These are phyloP conservation scores for Lethenteron reissneri DNA, from an alignment of 2,113 vertebrate genomes.

Conservation along the genomic window DNA sequence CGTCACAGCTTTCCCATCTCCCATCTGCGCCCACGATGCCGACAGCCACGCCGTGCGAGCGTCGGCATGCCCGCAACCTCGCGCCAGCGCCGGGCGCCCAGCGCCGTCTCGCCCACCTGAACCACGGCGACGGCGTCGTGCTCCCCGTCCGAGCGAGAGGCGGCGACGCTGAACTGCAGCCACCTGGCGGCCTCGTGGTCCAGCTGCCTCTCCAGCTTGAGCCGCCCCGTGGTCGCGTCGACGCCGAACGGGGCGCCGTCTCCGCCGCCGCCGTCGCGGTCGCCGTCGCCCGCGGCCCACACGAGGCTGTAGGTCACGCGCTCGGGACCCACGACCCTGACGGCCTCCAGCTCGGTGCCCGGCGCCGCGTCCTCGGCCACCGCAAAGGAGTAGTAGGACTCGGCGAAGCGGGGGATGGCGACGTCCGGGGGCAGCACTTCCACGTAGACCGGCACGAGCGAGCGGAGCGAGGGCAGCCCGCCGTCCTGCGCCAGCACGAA, in stretches of 20 bases:
- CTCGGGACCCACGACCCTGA: constrained; percentile 35
- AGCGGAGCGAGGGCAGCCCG: constrained; percentile 52
- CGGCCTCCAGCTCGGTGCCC: constrained; percentile 46
- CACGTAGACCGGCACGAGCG: constrained; percentile 72
- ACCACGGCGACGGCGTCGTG: too few species aligned
- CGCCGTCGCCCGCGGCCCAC: constrained; percentile 33
- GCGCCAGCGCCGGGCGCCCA: too few species aligned
- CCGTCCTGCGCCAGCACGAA: constrained; percentile 89
- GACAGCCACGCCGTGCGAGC: too few species aligned
- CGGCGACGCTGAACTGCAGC: constrained; percentile 61
- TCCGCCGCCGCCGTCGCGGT: constrained; percentile 39
- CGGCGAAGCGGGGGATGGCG: constrained; percentile 47
- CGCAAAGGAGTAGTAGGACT: constrained; percentile 57
- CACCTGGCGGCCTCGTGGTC: constrained; percentile 42
- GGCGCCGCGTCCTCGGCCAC: constrained; percentile 54
- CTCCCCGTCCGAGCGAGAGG: constrained; percentile 9
- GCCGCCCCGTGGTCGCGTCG: constrained; percentile 49
- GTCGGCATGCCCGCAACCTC: too few species aligned
- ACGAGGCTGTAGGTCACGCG: constrained; percentile 35
- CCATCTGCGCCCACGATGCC: too few species aligned
- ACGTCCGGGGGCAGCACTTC: constrained; percentile 59
- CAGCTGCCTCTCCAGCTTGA: constrained; percentile 69
- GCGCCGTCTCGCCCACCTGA: too few species aligned
- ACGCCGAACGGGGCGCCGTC: constrained; percentile 44
- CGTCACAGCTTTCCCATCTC: too few species aligned